A percentile compares a stretch with the other conserved stretches of the same genome.
Conservation (phyloP, 2,797 vertebrate genomes). For the Ceryle rudis region DNA sequence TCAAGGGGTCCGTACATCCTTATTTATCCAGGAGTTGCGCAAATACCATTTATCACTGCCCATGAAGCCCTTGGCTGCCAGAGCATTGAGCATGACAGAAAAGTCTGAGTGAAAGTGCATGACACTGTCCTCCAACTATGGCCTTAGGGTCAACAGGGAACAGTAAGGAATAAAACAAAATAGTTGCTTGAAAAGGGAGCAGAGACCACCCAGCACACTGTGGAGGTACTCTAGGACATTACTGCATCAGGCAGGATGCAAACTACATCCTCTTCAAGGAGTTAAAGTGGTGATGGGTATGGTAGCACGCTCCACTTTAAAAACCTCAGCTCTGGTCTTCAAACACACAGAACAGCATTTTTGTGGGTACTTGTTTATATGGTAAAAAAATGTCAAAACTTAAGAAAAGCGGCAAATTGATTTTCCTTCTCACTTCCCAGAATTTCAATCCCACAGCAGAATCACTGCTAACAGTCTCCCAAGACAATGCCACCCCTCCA, state of each 20-base stretch:
- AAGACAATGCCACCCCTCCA: not conserved
- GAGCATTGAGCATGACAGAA: accelerated
- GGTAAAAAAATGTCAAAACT: not conserved
- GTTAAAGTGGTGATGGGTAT: not conserved
- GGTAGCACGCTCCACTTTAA: not conserved
- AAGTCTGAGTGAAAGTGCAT: not conserved
- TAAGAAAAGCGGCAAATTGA: not conserved
- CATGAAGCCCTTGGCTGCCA: not conserved
- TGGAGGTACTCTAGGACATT: not conserved
- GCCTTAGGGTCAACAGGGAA: not conserved
- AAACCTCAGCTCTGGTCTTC: not conserved
- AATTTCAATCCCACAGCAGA: not conserved
- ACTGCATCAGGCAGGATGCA: accelerated
- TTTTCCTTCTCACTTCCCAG: not conserved
- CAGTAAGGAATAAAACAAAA: not conserved
- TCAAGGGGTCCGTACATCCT: accelerated
- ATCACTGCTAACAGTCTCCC: not conserved
- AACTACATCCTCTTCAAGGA: not conserved
- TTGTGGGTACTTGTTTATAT: not conserved
- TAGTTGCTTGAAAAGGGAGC: not conserved
- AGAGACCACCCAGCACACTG: not conserved
- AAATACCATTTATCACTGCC: not conserved
- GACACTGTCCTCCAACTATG: not conserved
- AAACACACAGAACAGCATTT: not conserved
- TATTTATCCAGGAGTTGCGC: not conserved